A percentile compares a stretch with the other conserved stretches of the same genome.
These are phyloP conservation scores for Athalia rosae DNA, from an alignment of 2,888 invertebrate genomes.

Conservation along the genomic window DNA sequence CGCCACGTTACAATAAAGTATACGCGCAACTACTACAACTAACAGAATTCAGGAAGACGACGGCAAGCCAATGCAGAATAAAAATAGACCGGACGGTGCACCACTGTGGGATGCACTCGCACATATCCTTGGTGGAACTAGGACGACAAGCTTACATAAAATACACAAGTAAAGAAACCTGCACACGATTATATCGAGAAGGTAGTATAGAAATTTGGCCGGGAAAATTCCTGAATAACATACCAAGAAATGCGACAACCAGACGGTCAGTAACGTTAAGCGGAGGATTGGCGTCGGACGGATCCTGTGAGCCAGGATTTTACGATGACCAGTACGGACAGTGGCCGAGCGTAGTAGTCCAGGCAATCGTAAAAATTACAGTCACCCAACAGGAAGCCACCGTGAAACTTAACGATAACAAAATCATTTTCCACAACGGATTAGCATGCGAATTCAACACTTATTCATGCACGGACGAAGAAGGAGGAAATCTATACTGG, in stretches of 20 bases:
- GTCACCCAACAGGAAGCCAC: constrained; percentile 27
- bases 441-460: constrained; percentile 27
- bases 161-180: not conserved
- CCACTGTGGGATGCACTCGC: not conserved
- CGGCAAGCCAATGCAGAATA: not conserved
- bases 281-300: too few relatives aligned
- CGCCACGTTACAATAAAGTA: too few relatives aligned
- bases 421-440: constrained; percentile 21
- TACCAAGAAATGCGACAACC: too few relatives aligned
- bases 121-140: not conserved
- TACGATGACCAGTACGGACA: constrained; percentile 39
- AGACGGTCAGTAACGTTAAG: too few relatives aligned
- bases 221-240: not conserved
- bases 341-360: constrained; percentile 42
- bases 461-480: constrained; percentile 45
- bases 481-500: constrained; percentile 50
- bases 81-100: not conserved
- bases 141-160: not conserved
- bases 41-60: not conserved
- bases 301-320: too few relatives aligned
- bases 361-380: constrained; percentile 34
- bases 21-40: constrained; percentile 2
- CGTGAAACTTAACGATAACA: constrained; percentile 23
- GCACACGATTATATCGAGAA: not conserved
- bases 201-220: not conserved